Conservation (phyloP, 2,797 vertebrate species). For the Sternotherus odoratus region DNA sequence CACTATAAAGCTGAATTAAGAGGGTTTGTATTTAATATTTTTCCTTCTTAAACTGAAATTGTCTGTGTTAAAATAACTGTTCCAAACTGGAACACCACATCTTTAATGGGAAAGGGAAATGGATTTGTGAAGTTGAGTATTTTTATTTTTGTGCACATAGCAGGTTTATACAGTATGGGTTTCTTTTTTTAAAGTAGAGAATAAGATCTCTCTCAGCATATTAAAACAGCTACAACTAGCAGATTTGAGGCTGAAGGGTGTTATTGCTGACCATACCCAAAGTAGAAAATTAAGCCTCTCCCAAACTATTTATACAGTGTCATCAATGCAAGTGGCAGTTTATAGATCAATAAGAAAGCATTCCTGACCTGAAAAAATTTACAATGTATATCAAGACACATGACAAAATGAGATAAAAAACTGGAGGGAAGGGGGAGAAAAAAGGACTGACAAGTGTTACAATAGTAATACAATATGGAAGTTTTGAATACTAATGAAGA, state of each 20-base stretch:
- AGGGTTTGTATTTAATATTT: background rate
- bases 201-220: background rate
- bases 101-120: conserved; percentile 4
- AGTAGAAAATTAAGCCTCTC: background rate
- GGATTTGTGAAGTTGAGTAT: background rate
- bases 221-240: background rate
- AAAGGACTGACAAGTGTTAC: background rate
- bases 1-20: background rate
- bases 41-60: background rate
- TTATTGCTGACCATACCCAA: background rate
- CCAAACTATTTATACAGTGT: background rate
- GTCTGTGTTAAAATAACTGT: background rate
- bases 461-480: background rate
- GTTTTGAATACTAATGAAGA: background rate
- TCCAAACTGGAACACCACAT: background rate
- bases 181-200: background rate
- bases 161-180: background rate
- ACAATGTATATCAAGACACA: background rate
- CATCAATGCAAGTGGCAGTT: background rate
- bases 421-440: background rate
- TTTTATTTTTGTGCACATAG: background rate
- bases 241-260: background rate
- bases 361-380: background rate
- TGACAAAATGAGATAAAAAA: background rate
- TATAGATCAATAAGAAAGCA: background rate